Evolutionary conservation across 1,140 invertebrate species (phyloP).

Genomic region (Cyphomyrmex costatus): DNA sequence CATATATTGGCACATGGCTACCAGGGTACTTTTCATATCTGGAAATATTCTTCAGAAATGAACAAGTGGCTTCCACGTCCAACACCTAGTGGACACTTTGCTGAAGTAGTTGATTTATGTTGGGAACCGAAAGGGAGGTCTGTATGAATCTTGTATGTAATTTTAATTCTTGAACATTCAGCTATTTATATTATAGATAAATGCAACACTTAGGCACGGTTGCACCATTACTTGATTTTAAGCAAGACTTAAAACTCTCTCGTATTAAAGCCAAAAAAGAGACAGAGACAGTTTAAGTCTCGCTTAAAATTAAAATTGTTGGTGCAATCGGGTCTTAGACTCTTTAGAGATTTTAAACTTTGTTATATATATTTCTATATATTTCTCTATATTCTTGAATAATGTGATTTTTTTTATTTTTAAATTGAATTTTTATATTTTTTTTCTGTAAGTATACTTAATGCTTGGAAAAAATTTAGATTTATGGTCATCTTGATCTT

Average conservation of each 20-base stretch:
- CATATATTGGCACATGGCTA: conserved; percentile 95
- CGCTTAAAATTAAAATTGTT: too few species aligned
- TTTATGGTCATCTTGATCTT: too few species aligned
- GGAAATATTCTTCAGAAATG: conserved; percentile 89
- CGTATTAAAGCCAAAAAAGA: too few species aligned
- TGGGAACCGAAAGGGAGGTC: conserved; percentile 93
- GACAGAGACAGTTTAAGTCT: too few species aligned
- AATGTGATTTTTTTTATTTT: neutral
- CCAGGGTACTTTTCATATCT: conserved; percentile 97
- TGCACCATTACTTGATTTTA: too few species aligned
- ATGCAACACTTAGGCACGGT: too few species aligned
- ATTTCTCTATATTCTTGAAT: neutral
- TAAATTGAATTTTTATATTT: neutral
- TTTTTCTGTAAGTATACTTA: too few species aligned
- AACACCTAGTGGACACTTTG: conserved; percentile 95
- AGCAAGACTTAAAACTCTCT: too few species aligned
- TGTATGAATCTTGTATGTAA: conserved; percentile 2
- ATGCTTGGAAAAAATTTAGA: too few species aligned
- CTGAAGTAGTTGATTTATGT: conserved; percentile 92
- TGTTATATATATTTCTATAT: too few species aligned
- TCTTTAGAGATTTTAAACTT: neutral
- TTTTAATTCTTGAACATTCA: neutral
- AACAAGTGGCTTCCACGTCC: conserved; percentile 91
- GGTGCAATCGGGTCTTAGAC: too few species aligned
- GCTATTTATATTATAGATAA: neutral